phyloP scores from a whole-genome alignment of 2,888 invertebrate genomes.

The Pediacus dermestoides region DNA sequence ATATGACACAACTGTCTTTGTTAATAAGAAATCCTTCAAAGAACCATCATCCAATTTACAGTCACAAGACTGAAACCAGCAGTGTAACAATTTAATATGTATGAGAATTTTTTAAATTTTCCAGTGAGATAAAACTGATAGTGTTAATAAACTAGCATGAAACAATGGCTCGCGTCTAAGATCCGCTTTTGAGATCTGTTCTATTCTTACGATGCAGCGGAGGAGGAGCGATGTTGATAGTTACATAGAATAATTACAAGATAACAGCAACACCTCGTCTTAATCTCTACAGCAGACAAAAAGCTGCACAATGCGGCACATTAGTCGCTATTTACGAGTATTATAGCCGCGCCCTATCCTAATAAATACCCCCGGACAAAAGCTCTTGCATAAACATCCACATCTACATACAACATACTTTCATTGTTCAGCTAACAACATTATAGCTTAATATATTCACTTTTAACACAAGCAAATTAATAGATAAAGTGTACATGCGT shows the following conservation, averaged over 20 bases:
- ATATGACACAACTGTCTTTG: too few relatives aligned
- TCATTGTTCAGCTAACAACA: conserved; percentile 23
- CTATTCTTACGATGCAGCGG: too few relatives aligned
- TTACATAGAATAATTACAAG: conserved; percentile 37
- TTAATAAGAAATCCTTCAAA: too few relatives aligned
- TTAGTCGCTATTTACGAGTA: conserved; percentile 46
- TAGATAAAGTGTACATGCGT: conserved; percentile 21
- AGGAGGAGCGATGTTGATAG: conserved; percentile 7
- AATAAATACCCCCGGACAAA: conserved; percentile 38
- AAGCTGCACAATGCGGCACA: conserved; percentile 41
- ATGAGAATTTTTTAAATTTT: too few relatives aligned
- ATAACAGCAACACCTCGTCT: conserved; percentile 42
- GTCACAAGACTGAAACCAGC: too few relatives aligned
- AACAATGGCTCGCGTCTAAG: too few relatives aligned
- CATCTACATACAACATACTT: conserved; percentile 17
- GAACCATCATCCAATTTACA: too few relatives aligned
- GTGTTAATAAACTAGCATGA: too few relatives aligned
- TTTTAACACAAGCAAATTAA: conserved; percentile 21
- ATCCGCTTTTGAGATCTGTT: too few relatives aligned
- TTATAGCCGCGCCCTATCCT: conserved; percentile 35
- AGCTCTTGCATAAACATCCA: conserved; percentile 22
- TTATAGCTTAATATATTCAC: conserved; percentile 27
- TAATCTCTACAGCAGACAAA: conserved; percentile 44
- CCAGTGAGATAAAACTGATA: too few relatives aligned
- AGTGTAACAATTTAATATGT: too few relatives aligned